These are phyloP conservation scores for Habropoda laboriosa DNA, from an alignment of 1,140 invertebrate species.

Conservation along the genomic window DNA sequence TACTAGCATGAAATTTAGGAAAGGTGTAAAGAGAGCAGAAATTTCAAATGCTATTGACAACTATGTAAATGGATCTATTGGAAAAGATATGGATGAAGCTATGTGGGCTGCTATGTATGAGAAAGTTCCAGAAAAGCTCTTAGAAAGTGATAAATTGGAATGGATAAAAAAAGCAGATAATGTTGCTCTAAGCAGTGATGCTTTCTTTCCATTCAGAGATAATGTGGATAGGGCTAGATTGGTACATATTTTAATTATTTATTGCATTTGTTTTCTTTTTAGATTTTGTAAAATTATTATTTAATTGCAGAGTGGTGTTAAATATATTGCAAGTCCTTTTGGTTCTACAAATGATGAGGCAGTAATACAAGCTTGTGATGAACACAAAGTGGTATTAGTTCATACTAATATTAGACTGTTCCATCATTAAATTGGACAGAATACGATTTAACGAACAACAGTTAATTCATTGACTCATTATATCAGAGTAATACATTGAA, in stretches of 20 bases:
- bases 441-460: not conserved
- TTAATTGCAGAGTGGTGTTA: constrained; percentile 93
- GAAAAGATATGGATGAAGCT: constrained; percentile 86
- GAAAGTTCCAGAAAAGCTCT: constrained; percentile 86
- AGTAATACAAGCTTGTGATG: constrained; percentile 96
- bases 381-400: constrained; percentile 93
- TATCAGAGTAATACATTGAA: not conserved
- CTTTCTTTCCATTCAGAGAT: constrained; percentile 99
- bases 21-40: constrained; percentile 94
- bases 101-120: constrained; percentile 89
- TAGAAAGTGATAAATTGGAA: constrained; percentile 86
- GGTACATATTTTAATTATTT: constrained; percentile 82
- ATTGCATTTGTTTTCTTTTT: not conserved
- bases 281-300: constrained; percentile 6
- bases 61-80: constrained; percentile 95
- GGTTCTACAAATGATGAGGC: constrained; percentile 96
- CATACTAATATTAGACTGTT: constrained; percentile 97
- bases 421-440: constrained; percentile 90
- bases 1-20: constrained; percentile 92
- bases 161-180: constrained; percentile 92
- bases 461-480: not conserved
- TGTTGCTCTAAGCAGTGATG: constrained; percentile 98
- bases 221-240: constrained; percentile 97
- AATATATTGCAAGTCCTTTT: constrained; percentile 95
- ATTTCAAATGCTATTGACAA: constrained; percentile 98